Evolutionary conservation across 1,140 invertebrate species (phyloP).

Genomic region (Ceratosolen solmsi): DNA sequence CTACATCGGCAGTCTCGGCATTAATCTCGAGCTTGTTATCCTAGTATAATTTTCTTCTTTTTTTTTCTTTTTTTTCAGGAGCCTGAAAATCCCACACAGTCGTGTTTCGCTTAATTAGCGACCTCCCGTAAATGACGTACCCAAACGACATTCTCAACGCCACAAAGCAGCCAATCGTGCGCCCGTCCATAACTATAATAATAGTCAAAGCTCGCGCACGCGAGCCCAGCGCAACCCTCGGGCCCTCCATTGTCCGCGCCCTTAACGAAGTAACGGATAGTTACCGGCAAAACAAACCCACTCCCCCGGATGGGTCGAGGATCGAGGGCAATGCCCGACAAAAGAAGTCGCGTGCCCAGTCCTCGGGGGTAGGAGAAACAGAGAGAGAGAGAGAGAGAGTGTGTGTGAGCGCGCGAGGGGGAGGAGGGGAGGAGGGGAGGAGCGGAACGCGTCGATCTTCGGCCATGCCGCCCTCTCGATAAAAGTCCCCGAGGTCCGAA

Average conservation of each 20-base stretch:
- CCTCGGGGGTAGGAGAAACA: not conserved
- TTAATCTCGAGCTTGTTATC: too few species aligned
- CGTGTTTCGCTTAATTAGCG: not conserved
- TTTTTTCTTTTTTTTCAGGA: too few species aligned
- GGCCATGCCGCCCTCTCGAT: too few species aligned
- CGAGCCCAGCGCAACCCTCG: too few species aligned
- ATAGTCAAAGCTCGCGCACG: not conserved
- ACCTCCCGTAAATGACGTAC: not conserved
- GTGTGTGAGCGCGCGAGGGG: not conserved
- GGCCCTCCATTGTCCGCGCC: not conserved
- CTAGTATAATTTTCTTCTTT: too few species aligned
- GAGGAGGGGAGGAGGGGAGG: not conserved
- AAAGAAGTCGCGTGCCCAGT: slow-evolving; percentile 4
- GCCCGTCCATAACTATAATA: not conserved
- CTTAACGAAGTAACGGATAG: slow-evolving; percentile 11
- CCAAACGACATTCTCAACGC: too few species aligned
- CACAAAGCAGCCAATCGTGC: not conserved
- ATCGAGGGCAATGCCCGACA: not conserved
- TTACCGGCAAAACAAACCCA: slow-evolving; percentile 4
- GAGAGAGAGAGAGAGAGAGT: too few species aligned
- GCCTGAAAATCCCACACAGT: not conserved
- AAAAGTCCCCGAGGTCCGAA: not conserved
- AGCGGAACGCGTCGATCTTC: too few species aligned
- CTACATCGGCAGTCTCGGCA: too few species aligned
- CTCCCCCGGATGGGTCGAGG: not conserved